Evolutionary conservation across 2,888 invertebrate genomes (phyloP), one percentile per base, ranked within the genome.

Genomic region (Hedychridium roseum): DNA sequence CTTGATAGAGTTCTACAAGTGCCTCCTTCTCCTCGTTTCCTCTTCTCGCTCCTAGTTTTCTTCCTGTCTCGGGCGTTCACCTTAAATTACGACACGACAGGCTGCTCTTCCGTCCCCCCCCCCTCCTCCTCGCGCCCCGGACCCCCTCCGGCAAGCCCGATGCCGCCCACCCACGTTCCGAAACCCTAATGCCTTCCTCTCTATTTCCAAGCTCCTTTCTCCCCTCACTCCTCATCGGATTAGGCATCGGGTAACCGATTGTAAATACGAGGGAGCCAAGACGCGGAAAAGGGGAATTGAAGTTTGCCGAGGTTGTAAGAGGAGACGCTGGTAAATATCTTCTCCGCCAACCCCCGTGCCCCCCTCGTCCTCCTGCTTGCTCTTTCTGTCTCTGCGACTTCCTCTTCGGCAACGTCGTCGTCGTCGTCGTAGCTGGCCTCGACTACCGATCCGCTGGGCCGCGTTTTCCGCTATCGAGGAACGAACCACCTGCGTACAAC

Each of bases 201-300:
- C 39, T 27, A 15, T n/a, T 30, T 40, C 32, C 34, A 30, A 26
- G 30, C 20, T 11, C 26, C 49, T 50, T 54, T 37, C 53, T 44
- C 52, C 31, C 36, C 53, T 60, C n/a, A 40, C 48, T 48, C 40
- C 57, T 55, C 62, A 55, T 59, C 54, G 58, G 57, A 64, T 66
- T 62, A 64, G 59, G 64, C 68, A 70, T 66, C 63, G 58, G 65
- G 67, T 65, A 70, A 68, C 68, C 66, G 60, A 66, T 69, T 67
- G 69, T 67, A 68, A 71, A 71, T 60, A 69, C 54, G 57, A 30
- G 46, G 53, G 46, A 47, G 54, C 51, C 42, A 50, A 56, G 50
- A 57, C 43, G 52, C 41, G 41, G 55, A 60, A 55, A 55, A 52
- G 59, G 57, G 57, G 61, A 68, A 63, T 65, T 60, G 59, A 65